phyloP scores from a whole-genome alignment of 1,140 invertebrate species.

The Leucophenga varia region DNA sequence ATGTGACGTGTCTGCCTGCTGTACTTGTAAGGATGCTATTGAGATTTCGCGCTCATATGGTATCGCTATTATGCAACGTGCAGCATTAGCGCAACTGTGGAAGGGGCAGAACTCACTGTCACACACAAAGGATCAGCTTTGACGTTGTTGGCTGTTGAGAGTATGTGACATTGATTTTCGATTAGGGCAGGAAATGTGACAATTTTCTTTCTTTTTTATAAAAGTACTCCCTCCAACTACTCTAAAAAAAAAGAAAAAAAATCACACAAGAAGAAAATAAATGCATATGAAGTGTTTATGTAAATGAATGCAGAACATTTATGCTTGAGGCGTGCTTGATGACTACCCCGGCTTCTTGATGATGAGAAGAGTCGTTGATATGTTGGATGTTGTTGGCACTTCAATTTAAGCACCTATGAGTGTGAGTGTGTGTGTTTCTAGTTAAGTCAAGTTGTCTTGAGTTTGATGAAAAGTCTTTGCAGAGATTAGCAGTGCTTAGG shows the following conservation, averaged over 20 bases:
- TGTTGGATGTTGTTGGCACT: no score
- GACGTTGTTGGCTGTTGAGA: not conserved
- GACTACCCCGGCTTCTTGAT: no score
- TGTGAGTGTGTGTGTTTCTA: no score
- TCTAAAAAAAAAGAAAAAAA: no score
- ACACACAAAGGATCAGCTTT: not conserved
- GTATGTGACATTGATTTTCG: slow-evolving; percentile 46
- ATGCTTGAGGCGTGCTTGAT: not conserved
- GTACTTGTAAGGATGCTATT: no score
- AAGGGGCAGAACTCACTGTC: not conserved
- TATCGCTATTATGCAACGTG: no score
- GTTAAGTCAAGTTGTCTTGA: not conserved
- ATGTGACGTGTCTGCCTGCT: no score
- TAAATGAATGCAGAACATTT: slow-evolving; percentile 18
- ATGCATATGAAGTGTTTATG: slow-evolving; percentile 30
- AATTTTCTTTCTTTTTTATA: slow-evolving; percentile 24
- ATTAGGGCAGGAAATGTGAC: slow-evolving; percentile 38
- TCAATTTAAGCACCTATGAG: not conserved
- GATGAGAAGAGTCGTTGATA: no score
- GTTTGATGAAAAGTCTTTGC: not conserved
- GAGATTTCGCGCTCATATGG: no score
- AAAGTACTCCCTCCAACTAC: no score
- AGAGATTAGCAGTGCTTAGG: no score
- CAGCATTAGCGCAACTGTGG: not conserved
- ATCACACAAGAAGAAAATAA: no score